Evolutionary conservation across 2,113 vertebrate species (phyloP), one percentile per base, ranked within the genome.

Genomic region (Oreochromis niloticus): DNA sequence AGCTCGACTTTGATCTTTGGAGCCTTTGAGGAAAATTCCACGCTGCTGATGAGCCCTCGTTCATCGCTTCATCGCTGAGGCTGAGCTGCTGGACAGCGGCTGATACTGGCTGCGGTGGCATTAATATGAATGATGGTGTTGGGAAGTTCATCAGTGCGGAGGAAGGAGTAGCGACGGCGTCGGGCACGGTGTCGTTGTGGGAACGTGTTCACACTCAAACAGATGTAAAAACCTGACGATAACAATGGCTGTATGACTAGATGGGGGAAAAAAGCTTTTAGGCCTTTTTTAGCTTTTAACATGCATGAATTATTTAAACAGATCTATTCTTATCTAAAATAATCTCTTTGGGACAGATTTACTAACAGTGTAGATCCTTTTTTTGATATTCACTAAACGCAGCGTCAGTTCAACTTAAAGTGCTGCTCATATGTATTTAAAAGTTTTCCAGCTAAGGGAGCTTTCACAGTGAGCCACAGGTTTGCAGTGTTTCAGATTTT

Each of bases 1-100:
- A 81, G 81, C 84, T 54, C 12, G 52, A 10, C 89, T 94, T 94
- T 93, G 90, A 94, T 94, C 91, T 85, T 3, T 1, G 80, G 3
- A 16, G 87, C 59, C 87, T 91, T 84, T 83, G 63, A 93, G 83
- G 81, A 81, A 4, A 50, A 86, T 81, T 82, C 30, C 75, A 41
- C 19, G 11, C 50, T 4, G 87, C 85, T 30, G 83, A 79, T 12
- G 88, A 55, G 80, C 71, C 79, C 1, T 73, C 48, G 30, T 56
- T 71, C 75, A 30, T 75, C 14, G 43, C 16, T 50, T 79, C 75
- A 30, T 75, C 71, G 43, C 24, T 12, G 41, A 8, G 30, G 61
- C 80, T 1, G 22, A 80, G 88, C 85, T 5, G 84, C 88, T 2
- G 87, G 90, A 90, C 87, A 4, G 16, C 30, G 78, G 85, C 86